These are phyloP conservation scores for Apogon talboti DNA, from an alignment of 2,797 vertebrate species.

Conservation along the genomic window DNA sequence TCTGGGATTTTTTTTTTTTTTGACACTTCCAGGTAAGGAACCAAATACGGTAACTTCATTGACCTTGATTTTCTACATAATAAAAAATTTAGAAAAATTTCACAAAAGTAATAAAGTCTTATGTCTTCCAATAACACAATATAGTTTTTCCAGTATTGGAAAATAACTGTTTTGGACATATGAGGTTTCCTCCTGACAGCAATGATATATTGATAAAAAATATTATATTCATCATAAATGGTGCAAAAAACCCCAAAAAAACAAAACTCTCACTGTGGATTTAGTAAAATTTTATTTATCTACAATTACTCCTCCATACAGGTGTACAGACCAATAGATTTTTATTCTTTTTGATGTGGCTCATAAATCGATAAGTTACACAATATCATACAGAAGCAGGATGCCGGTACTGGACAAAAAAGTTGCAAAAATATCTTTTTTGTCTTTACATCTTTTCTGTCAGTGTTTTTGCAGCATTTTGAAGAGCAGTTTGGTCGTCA, in stretches of 20 bases:
- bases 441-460: constrained; percentile 67
- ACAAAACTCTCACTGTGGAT: constrained; percentile 37
- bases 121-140: no score
- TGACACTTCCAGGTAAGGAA: no score
- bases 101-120: no score
- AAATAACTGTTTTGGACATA: no score
- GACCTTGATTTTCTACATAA: no score
- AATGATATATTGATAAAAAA: no score
- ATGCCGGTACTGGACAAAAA: constrained; percentile 75
- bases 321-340: constrained; percentile 71
- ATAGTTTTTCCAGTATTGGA: no score
- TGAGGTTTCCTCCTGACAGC: no score
- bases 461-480: constrained; percentile 80
- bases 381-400: constrained; percentile 84
- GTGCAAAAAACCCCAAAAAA: constrained; percentile 1
- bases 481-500: constrained; percentile 59
- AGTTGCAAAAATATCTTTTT: constrained; percentile 78
- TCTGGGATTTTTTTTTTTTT: no score
- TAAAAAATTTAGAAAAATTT: no score
- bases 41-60: no score
- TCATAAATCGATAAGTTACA: constrained; percentile 93
- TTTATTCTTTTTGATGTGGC: constrained; percentile 86
- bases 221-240: no score
- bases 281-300: constrained; percentile 80
- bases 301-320: constrained; percentile 73